Evolutionary conservation across 2,888 invertebrate species (phyloP).

Genomic region (Erebia epiphron): DNA sequence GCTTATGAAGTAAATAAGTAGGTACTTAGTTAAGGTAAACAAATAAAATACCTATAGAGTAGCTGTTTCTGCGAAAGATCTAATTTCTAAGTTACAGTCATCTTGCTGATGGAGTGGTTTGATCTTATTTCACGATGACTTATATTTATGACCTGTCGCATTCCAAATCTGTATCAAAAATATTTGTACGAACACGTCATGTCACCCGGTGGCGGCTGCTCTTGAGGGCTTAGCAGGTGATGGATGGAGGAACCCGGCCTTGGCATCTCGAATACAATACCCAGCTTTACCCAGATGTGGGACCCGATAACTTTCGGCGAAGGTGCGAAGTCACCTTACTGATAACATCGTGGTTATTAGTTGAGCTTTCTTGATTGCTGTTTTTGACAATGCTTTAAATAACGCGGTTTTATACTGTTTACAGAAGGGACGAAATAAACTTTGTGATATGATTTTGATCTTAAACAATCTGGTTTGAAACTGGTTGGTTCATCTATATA

Average conservation of each 20-base stretch:
- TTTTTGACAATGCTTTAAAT: conserved; percentile 10
- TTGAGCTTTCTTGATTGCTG: conserved; percentile 29
- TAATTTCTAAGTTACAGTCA: not conserved
- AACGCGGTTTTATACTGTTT: too few species aligned
- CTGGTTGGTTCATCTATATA: too few species aligned
- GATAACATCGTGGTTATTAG: conserved; percentile 38
- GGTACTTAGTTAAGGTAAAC: too few species aligned
- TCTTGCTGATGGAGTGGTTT: not conserved
- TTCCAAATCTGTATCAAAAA: conserved; percentile 28
- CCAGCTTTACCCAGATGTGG: conserved; percentile 52
- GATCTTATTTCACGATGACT: conserved; percentile 19
- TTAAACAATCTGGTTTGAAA: too few species aligned
- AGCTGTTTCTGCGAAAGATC: too few species aligned
- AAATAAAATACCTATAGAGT: too few species aligned
- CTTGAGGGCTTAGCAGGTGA: conserved; percentile 67
- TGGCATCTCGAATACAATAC: conserved; percentile 55
- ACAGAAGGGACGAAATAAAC: too few species aligned
- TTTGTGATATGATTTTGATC: too few species aligned
- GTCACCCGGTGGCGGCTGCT: conserved; percentile 54
- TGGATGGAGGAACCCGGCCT: conserved; percentile 56
- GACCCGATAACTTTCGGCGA: conserved; percentile 67
- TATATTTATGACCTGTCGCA: conserved; percentile 29
- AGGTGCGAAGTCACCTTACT: conserved; percentile 67
- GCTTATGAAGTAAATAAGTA: too few species aligned
- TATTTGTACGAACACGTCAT: conserved; percentile 40